Conservation (phyloP, 1,140 invertebrate species). For the Drosophila sulfurigaster region DNA sequence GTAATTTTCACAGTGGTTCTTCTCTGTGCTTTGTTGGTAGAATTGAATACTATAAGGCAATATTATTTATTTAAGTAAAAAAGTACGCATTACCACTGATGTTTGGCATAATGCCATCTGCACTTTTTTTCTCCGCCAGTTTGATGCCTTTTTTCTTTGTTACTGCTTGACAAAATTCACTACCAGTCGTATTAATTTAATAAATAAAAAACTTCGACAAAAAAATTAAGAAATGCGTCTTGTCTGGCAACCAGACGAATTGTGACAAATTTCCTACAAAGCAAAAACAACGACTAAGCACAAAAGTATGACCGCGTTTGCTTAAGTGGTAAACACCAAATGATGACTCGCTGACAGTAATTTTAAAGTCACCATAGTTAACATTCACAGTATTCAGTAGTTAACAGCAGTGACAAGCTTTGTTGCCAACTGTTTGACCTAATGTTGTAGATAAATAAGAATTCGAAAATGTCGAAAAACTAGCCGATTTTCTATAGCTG, state of each 20-base stretch:
- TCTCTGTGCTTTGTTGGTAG: constrained; percentile 17
- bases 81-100: constrained; percentile 73
- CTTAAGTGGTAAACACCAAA: constrained; percentile 1
- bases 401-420: no score
- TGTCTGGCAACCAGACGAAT: constrained; percentile 14
- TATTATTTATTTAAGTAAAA: constrained; percentile 5
- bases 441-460: no score
- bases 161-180: constrained; percentile 3
- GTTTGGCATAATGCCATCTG: constrained; percentile 84
- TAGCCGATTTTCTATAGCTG: no score
- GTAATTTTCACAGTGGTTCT: not conserved
- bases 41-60: not conserved
- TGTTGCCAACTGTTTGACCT: no score
- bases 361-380: no score
- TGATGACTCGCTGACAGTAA: no score
- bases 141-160: constrained; percentile 62
- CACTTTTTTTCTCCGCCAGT: constrained; percentile 82
- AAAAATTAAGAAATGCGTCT: constrained; percentile 30
- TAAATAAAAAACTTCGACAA: constrained; percentile 24
- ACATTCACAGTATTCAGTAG: no score
- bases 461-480: no score
- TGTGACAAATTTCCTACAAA: constrained; percentile 40
- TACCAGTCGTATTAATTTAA: constrained; percentile 14
- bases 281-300: constrained; percentile 38
- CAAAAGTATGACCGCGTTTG: constrained; percentile 18